Percentiles rank a stretch among this genome's conserved stretches.
Conservation (phyloP, 2,797 vertebrate species). For the Ctenosaura bakeri region DNA sequence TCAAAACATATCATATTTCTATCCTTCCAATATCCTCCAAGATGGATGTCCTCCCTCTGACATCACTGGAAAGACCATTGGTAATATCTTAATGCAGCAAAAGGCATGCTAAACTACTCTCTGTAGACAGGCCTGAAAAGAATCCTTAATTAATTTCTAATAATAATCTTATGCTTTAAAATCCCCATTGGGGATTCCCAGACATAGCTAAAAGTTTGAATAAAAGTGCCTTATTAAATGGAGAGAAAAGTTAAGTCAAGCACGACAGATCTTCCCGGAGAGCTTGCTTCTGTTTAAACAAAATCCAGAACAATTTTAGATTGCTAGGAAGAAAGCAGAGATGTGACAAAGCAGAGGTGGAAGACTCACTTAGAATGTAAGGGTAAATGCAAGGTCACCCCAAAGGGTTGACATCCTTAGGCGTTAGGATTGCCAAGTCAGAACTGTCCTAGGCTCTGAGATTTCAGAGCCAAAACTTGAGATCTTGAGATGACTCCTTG, state of each 20-base stretch:
- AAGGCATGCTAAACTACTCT: conserved; percentile 67
- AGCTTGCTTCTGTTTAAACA: conserved; percentile 62
- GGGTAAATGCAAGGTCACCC: not conserved
- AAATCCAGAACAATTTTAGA: conserved; percentile 59
- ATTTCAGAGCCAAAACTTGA: not conserved
- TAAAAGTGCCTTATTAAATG: conserved; percentile 65
- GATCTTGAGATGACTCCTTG: not conserved
- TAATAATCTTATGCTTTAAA: conserved; percentile 76
- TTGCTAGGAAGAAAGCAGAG: conserved; percentile 33
- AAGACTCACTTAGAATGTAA: not conserved
- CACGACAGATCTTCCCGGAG: conserved; percentile 57
- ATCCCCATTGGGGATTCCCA: conserved; percentile 65
- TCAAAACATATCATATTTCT: conserved; percentile 63
- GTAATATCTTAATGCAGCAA: conserved; percentile 71
- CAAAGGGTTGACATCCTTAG: not conserved
- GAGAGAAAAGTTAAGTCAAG: conserved; percentile 65
- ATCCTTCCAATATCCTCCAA: conserved; percentile 62
- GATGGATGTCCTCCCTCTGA: conserved; percentile 9
- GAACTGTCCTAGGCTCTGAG: no score
- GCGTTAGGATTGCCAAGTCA: no score
- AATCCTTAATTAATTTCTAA: conserved; percentile 79
- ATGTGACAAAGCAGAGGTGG: no score
- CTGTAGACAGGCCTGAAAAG: conserved; percentile 69
- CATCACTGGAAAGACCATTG: conserved; percentile 66
- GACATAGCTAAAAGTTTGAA: conserved; percentile 73